A percentile compares a stretch with the other conserved stretches of the same genome.
phyloP scores from a whole-genome alignment of 2,113 vertebrate genomes.

The Mellivora capensis region DNA sequence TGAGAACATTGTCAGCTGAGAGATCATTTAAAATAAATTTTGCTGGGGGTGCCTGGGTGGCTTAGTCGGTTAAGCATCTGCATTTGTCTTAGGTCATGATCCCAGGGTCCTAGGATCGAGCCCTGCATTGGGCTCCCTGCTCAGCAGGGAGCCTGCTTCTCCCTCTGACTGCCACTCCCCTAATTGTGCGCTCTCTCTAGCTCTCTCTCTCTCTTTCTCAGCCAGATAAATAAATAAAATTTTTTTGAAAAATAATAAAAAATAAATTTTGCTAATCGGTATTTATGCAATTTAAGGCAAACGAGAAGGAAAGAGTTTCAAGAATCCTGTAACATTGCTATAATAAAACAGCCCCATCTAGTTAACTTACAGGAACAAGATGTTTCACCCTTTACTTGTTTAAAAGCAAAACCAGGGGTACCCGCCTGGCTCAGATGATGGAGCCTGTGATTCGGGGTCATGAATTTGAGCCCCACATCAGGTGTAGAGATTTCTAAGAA shows the following conservation, averaged over 20 bases:
- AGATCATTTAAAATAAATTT: background rate
- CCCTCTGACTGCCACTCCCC: background rate
- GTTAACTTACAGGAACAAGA: background rate
- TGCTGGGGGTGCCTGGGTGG: background rate
- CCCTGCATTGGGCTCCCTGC: rapidly evolving
- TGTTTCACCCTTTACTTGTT: background rate
- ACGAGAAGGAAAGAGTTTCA: background rate
- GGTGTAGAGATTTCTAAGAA: background rate
- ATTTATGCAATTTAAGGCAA: background rate
- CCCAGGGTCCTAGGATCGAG: background rate
- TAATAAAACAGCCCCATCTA: background rate
- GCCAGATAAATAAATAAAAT: background rate
- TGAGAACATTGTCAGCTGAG: background rate
- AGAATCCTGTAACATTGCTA: background rate
- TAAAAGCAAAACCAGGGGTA: background rate
- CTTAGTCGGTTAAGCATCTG: background rate
- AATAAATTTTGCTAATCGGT: background rate
- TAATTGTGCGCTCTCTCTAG: rapidly evolving
- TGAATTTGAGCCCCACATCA: background rate
- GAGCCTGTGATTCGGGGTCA: background rate
- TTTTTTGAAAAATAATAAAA: background rate
- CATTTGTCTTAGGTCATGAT: background rate
- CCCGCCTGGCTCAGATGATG: background rate
- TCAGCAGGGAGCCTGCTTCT: background rate
- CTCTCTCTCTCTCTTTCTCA: background rate